These are phyloP conservation scores for Platichthys stellatus DNA, from an alignment of 2,113 vertebrate genomes.

Conservation along the genomic window DNA sequence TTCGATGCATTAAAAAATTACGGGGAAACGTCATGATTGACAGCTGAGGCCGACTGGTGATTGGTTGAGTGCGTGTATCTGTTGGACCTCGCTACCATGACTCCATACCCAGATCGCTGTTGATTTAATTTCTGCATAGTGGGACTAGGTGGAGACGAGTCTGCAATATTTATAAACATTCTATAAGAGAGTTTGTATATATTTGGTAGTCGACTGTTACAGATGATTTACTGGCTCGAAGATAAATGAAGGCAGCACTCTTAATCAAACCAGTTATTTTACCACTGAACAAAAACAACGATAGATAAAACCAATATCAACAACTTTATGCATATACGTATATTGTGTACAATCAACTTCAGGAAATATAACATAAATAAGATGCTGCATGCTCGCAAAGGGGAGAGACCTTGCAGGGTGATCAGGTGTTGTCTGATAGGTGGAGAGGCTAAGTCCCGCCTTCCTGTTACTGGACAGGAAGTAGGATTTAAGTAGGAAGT, in stretches of 20 bases:
- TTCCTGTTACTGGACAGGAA: background rate
- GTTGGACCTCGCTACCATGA: too few species aligned
- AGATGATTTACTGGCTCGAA: background rate
- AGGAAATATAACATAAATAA: background rate
- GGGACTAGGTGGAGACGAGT: too few species aligned
- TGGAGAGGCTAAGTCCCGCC: background rate
- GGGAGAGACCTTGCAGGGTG: background rate
- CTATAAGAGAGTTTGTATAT: too few species aligned
- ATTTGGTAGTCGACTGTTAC: too few species aligned
- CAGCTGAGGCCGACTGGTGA: too few species aligned
- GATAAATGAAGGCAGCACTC: background rate
- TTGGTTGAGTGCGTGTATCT: too few species aligned
- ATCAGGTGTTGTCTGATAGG: background rate
- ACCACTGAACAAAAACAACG: background rate
- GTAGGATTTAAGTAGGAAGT: background rate
- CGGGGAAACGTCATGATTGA: too few species aligned
- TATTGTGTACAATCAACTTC: background rate
- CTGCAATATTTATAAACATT: too few species aligned
- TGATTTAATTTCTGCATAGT: too few species aligned
- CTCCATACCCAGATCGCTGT: too few species aligned
- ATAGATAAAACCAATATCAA: background rate
- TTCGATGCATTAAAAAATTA: too few species aligned
- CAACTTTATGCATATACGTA: background rate
- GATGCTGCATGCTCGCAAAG: background rate
- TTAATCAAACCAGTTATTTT: background rate